Conservation (phyloP, 2,888 invertebrate species). For the Sussaba pulchella region DNA sequence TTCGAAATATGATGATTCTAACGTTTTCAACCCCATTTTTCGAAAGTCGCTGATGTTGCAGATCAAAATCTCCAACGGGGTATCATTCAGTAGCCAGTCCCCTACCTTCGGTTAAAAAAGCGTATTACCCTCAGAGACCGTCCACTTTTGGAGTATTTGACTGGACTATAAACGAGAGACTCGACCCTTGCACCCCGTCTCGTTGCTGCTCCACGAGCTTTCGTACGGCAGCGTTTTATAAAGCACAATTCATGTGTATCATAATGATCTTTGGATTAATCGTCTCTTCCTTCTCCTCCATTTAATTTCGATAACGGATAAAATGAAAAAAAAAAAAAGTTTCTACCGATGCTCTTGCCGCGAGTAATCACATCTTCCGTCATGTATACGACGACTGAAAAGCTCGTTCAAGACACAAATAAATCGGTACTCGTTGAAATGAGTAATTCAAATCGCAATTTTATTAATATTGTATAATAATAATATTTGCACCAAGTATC, state of each 20-base stretch:
- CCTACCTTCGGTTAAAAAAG: too few relatives aligned
- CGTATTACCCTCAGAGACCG: too few relatives aligned
- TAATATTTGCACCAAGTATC: too few relatives aligned
- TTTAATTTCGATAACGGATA: constrained; percentile 14
- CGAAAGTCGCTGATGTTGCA: too few relatives aligned
- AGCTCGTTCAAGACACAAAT: neutral
- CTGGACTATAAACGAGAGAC: constrained; percentile 47
- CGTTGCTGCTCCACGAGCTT: neutral
- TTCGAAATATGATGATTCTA: too few relatives aligned
- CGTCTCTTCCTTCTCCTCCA: neutral
- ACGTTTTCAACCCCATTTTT: too few relatives aligned
- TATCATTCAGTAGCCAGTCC: too few relatives aligned
- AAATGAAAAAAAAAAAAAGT: neutral
- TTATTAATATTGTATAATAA: too few relatives aligned
- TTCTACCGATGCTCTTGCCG: neutral
- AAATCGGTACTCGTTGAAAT: too few relatives aligned
- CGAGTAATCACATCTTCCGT: neutral
- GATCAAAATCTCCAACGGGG: too few relatives aligned
- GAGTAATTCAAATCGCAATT: too few relatives aligned
- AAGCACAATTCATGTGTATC: constrained; percentile 53
- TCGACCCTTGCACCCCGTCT: constrained; percentile 10
- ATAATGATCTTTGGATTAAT: constrained; percentile 55
- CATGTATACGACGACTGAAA: neutral
- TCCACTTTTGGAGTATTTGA: too few relatives aligned
- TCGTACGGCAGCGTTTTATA: constrained; percentile 8